Conservation (phyloP, 1,140 invertebrate genomes). For the Drosophila santomea region DNA sequence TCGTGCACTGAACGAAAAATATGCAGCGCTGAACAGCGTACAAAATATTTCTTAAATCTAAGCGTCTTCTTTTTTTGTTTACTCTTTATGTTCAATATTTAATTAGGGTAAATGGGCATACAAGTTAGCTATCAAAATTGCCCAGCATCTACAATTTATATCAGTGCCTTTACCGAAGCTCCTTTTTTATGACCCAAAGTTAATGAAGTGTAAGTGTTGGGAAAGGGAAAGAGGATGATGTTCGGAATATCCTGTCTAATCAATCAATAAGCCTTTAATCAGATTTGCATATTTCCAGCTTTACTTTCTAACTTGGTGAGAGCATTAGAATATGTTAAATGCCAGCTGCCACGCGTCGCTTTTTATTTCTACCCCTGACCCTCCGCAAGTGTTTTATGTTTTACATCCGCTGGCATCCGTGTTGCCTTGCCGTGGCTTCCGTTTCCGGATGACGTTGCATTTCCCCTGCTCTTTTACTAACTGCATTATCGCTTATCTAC, state of each 20-base stretch:
- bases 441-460: constrained; percentile 54
- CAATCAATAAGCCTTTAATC: constrained; percentile 35
- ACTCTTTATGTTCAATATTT: too few species aligned
- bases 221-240: too few species aligned
- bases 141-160: background rate
- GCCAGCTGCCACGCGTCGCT: constrained; percentile 4
- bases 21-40: too few species aligned
- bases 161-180: background rate
- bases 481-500: constrained; percentile 18
- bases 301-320: background rate
- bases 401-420: constrained; percentile 57
- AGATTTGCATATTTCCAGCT: constrained; percentile 15
- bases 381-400: constrained; percentile 49
- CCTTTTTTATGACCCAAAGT: constrained; percentile 20
- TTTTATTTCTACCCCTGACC: constrained; percentile 18
- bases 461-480: background rate
- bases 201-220: constrained; percentile 25
- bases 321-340: constrained; percentile 24
- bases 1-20: constrained; percentile 4
- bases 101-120: too few species aligned
- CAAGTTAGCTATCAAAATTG: background rate
- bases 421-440: constrained; percentile 53
- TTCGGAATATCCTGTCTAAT: constrained; percentile 2
- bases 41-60: too few species aligned
- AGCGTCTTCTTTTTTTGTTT: too few species aligned